Base-by-base conservation (phyloP, 2,797 vertebrate genomes). In the Spheniscus humboldti region DNA sequence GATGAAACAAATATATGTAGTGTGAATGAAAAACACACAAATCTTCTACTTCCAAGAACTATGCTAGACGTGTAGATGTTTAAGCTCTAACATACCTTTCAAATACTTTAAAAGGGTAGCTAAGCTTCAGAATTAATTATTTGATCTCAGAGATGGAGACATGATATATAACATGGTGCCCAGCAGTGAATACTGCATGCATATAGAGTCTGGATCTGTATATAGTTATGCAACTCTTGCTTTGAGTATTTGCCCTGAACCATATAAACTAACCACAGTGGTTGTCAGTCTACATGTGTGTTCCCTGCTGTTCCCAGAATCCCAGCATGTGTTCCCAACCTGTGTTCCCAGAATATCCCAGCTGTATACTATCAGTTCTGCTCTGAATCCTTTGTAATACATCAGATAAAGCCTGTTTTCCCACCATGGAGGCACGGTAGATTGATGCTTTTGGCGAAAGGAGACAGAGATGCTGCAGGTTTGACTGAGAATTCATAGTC, bases 361-460 rank as follows among this genome's bases (percentile, higher is more conserved):
- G 94, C 94, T 97, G 97, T 90, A 96, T 94, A 22, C 87, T 92
- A 94, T 96, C 96, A 96, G 92, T 97, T 97, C 95, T 97, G 92
- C 92, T 96, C 94, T 63, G 92, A 91, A 88, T 91, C 75, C 85
- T 95, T 92, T 97, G 89, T 96, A 95, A 83, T 88, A 94, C 87
- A 81, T 90, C 82, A 95, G 95, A 78, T 91, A 84, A 81, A 96
- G 73, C 47, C 76, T 95, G 89, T 94, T 97, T 96, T 96, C 94
- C 85, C 95, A 97, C 94, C 94, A 67, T 64, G 92, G 73, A 94
- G 91, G 73, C 82, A 69, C 0, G 0, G 82, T 48, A 91, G 93
- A 88, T 86, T 88, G 87, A 94, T 91, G 93, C 35, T 84, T 91
- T 91, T 66, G 87, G 86, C 1, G 13, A 91, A 94, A 94, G 78